Evolutionary conservation across 1,140 invertebrate genomes (phyloP), one percentile per base, ranked within the genome.

Genomic region (Zaprionus camerounensis): DNA sequence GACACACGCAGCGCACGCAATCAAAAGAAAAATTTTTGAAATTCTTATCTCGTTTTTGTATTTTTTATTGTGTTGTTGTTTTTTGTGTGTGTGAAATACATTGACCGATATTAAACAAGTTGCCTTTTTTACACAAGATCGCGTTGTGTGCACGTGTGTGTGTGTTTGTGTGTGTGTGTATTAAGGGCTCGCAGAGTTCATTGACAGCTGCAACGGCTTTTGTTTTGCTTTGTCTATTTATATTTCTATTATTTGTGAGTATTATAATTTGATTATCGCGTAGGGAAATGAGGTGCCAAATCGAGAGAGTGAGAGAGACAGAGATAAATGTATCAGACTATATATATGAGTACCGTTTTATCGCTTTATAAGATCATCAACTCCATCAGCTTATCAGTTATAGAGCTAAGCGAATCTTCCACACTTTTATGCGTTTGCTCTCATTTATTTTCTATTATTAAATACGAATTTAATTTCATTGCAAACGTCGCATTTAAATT

Each of bases 101-200:
- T 91, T 91, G 88, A 91, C 88, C 87, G 87, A 91, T 91, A 91
- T 91, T 91, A 88, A 91, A 86, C 82, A 91, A 81, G 80, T 80
- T 71, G 81, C 76, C 64, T 80, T 71, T 70, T 85, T 84, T 77
- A 79, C 70, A 71, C 78, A 84, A 67, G 70, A 72, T 73, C 77
- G 76, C 71, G 36, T 53, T 38, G 20, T 55, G 26, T 63, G n/a
- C 20, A 22, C 1, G 46, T 58, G 13, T 74, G 51, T 56, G 59
- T 56, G 36, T 49, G 51, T 51, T 46, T 34, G 34, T 55, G 46
- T 58, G 13, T 74, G 51, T 56, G 24, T 34, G 46, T 66, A 28
- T 71, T 36, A 88, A 84, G 84, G 85, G 81, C 78, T 69, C 75
- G 66, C 71, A 75, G 71, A 84, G 84, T 88, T 87, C 84, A 73